Percentiles rank a stretch among this genome's conserved stretches.
Evolutionary conservation across 2,113 vertebrate genomes (phyloP).

Genomic region (Ptyas mucosa): DNA sequence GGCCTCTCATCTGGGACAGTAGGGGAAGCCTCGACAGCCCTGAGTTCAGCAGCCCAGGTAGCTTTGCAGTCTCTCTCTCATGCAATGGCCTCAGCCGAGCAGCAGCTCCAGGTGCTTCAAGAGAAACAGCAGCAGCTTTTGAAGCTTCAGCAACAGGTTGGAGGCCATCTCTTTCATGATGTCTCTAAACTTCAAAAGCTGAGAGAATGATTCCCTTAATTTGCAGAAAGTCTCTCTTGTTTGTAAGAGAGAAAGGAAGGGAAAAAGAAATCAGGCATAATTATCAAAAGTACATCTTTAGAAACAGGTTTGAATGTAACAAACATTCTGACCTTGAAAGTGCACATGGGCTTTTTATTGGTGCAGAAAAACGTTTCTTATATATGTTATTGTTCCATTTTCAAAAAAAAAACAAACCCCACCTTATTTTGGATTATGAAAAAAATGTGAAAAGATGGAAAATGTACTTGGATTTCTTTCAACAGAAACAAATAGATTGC

Average conservation of each 20-base stretch:
- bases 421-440: background rate
- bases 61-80: conserved; percentile 98
- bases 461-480: background rate
- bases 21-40: conserved; percentile 94
- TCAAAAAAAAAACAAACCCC: background rate
- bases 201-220: conserved; percentile 56
- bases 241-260: background rate
- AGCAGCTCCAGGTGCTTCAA: conserved; percentile 99
- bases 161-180: conserved; percentile 76
- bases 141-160: conserved; percentile 99
- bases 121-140: conserved; percentile 99
- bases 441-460: background rate
- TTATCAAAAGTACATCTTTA: background rate
- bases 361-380: background rate
- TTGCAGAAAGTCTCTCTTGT: conserved; percentile 45
- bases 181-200: conserved; percentile 75
- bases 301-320: background rate
- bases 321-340: background rate
- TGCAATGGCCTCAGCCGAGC: conserved; percentile 99
- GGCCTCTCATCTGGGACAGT: conserved; percentile 89
- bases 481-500: background rate
- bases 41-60: conserved; percentile 98
- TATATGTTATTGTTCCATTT: background rate
- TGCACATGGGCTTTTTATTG: background rate
- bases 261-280: background rate